Conservation (phyloP, 2,797 vertebrate genomes). For the Danio albolineatus region DNA sequence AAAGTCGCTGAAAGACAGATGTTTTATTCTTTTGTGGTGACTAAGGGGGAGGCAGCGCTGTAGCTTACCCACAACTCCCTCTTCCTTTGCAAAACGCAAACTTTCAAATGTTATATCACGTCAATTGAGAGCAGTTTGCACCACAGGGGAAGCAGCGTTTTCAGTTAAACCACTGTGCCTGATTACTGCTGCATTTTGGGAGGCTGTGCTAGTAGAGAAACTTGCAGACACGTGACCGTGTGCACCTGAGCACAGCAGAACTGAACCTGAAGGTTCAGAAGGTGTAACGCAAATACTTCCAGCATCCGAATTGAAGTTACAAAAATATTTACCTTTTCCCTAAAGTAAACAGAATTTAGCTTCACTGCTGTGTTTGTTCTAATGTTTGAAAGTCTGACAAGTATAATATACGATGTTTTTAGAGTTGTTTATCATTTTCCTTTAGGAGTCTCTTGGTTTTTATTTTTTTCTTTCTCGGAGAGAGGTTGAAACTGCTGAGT, state of each 20-base stretch:
- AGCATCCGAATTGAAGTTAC: conserved; percentile 67
- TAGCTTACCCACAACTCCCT: conserved; percentile 70
- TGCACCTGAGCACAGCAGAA: conserved; percentile 72
- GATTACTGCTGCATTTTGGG: conserved; percentile 62
- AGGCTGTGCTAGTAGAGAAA: conserved; percentile 21
- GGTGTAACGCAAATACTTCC: conserved; percentile 64
- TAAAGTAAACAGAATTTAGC: conserved; percentile 79
- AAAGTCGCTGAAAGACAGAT: conserved; percentile 63
- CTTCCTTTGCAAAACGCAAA: conserved; percentile 69
- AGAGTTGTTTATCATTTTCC: conserved; percentile 86
- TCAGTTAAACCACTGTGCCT: conserved; percentile 73
- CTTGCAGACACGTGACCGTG: conserved; percentile 48
- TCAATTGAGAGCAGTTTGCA: conserved; percentile 65
- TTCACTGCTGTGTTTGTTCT: conserved; percentile 74
- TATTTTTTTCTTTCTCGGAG: conserved; percentile 68
- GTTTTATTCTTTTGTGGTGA: conserved; percentile 66
- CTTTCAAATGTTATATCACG: conserved; percentile 68
- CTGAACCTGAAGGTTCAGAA: conserved; percentile 56
- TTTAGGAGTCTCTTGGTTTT: conserved; percentile 76
- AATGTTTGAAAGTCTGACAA: conserved; percentile 84
- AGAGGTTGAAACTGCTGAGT: conserved; percentile 84
- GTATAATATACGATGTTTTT: conserved; percentile 79
- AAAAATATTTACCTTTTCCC: conserved; percentile 74
- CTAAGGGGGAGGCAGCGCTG: conserved; percentile 55
- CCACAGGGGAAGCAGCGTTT: conserved; percentile 72